phyloP scores from a whole-genome alignment of 2,888 invertebrate genomes.

The Parasteatoda lunata region DNA sequence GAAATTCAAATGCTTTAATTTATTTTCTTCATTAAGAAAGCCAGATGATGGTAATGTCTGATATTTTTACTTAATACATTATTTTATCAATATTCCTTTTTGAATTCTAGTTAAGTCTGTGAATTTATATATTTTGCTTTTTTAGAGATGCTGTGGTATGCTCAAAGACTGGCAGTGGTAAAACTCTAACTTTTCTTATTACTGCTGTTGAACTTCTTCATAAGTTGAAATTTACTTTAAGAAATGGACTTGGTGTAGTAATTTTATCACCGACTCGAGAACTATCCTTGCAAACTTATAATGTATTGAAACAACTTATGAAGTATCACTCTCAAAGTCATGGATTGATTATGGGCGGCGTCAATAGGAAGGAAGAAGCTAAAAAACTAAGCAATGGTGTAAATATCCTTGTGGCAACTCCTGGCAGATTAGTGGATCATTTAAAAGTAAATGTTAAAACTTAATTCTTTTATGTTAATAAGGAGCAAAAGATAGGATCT shows the following conservation, averaged over 20 bases:
- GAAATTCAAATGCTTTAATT: no score
- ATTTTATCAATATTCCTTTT: no score
- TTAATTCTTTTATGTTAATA: no score
- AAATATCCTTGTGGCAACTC: conserved; percentile 95
- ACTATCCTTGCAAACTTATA: conserved; percentile 97
- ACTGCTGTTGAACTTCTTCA: conserved; percentile 93
- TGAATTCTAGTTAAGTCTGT: no score
- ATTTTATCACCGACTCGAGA: conserved; percentile 97
- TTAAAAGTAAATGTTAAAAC: conserved; percentile 76
- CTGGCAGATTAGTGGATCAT: conserved; percentile 95
- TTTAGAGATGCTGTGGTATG: conserved; percentile 89
- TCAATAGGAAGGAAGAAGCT: conserved; percentile 91
- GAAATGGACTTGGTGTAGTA: conserved; percentile 94
- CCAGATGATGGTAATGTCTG: no score
- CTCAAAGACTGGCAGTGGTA: conserved; percentile 98
- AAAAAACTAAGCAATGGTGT: conserved; percentile 91
- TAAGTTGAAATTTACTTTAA: conserved; percentile 91
- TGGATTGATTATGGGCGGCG: conserved; percentile 96
- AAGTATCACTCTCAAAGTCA: conserved; percentile 91
- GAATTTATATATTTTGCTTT: conserved; percentile 10
- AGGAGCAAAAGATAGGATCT: no score
- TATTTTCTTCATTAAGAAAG: no score
- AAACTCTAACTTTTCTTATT: conserved; percentile 95
- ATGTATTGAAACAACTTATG: conserved; percentile 94
- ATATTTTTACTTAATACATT: no score